Evolutionary conservation across 2,888 invertebrate species (phyloP), one percentile per base, ranked within the genome.

Genomic region (Drepana falcataria): DNA sequence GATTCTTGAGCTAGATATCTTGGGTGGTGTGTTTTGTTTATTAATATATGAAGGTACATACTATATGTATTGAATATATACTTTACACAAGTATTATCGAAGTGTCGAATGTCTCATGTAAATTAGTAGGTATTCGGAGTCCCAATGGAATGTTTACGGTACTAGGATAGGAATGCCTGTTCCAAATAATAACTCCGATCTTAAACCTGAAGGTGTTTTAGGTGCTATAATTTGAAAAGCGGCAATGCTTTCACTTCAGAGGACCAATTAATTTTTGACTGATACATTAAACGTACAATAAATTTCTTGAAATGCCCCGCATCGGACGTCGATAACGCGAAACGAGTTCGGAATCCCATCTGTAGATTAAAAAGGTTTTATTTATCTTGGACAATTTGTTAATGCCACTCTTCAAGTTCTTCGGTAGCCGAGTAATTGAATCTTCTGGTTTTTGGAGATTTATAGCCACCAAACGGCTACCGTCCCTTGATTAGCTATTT

Each of bases 351-450:
- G 73, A 75, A 77, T 76, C 69, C 81, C 85, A 77, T 79, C 77
- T 74, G 73, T 72, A 73, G 75, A 79, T 85, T 85, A 83, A 87
- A 85, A 83, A 86, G 81, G 79, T 81, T 85, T 87, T 87, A 87
- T 89, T 88, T 89, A 90, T 91, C 87, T 88, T 82, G 75, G 72
- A 83, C 85, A 89, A 90, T 91, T 91, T 87, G 90, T 91, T 88
- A 88, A 80, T 88, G 89, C 84, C 90, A 89, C 83, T 86, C 76
- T 75, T 75, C 69, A 71, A 74, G 83, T 79, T 78, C 84, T 87
- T 83, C 88, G 85, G 90, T 88, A 90, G 90, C 85, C 68, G 75
- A 84, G 82, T 91, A 87, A 90, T 89, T 89, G 87, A 89, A 89
- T 89, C 89, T 86, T 87, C 84, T 87, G 87, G 88, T 87, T 88